phyloP scores from a whole-genome alignment of 2,113 vertebrate genomes.

The Ophiodon elongatus region DNA sequence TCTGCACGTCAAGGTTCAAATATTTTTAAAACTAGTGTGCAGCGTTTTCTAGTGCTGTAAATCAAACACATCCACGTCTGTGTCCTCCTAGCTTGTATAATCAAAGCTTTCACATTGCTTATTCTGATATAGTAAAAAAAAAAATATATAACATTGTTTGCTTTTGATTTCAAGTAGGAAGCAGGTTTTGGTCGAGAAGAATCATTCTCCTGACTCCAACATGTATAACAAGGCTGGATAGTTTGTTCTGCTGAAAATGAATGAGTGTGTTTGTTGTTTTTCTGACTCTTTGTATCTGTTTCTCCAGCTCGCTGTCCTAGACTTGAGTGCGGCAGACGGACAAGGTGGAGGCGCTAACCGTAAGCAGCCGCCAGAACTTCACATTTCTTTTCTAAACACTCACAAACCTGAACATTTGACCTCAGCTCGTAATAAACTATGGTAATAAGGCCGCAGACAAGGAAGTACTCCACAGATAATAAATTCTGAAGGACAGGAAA shows the following conservation, averaged over 20 bases:
- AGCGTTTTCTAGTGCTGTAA: not conserved
- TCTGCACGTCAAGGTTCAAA: not conserved
- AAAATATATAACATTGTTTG: not conserved
- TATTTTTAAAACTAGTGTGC: not conserved
- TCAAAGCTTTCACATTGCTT: not conserved
- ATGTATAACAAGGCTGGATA: not conserved
- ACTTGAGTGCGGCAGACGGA: slow-evolving; percentile 92
- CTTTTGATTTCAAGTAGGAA: not conserved
- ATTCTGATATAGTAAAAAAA: not conserved
- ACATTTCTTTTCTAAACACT: not conserved
- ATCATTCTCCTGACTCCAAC: not conserved
- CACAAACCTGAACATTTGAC: not conserved
- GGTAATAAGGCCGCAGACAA: not conserved
- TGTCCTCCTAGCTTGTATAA: not conserved
- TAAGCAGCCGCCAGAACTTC: slow-evolving; percentile 81
- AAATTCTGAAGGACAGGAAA: not conserved
- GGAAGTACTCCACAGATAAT: not conserved
- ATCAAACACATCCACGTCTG: not conserved
- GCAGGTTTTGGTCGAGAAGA: not conserved
- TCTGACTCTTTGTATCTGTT: not conserved
- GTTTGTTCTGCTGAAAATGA: slow-evolving; percentile 1
- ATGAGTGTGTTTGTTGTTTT: not conserved
- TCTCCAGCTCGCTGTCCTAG: slow-evolving; percentile 96
- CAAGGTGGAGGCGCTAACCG: slow-evolving; percentile 92
- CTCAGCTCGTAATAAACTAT: not conserved